These are phyloP conservation scores for Agrochola litura DNA, from an alignment of 2,888 invertebrate genomes.

Conservation along the genomic window DNA sequence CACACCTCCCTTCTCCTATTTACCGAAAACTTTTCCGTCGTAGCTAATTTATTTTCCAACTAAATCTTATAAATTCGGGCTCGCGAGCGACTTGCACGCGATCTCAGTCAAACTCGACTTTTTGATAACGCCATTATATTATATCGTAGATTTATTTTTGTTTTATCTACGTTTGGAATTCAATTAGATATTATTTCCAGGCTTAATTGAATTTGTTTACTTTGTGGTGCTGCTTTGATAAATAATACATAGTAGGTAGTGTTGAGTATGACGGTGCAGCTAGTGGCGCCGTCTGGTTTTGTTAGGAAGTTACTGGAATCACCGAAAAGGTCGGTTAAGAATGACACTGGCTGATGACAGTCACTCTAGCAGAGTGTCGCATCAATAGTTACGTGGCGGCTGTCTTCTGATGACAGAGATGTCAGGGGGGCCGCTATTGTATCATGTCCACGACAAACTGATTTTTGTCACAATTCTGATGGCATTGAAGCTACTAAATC, in stretches of 20 bases:
- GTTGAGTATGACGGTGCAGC: background rate
- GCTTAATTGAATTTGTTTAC: constrained; percentile 44
- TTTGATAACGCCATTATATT: constrained; percentile 86
- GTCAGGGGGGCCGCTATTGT: no score
- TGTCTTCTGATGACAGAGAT: no score
- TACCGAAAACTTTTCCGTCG: constrained; percentile 88
- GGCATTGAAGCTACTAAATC: no score
- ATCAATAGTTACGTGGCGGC: no score
- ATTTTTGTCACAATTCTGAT: no score
- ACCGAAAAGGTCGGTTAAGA: no score
- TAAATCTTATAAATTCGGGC: constrained; percentile 88
- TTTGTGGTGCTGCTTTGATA: background rate
- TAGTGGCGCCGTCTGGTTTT: no score
- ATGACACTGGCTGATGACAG: no score
- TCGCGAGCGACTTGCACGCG: constrained; percentile 86
- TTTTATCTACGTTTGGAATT: constrained; percentile 72
- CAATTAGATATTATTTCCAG: constrained; percentile 53
- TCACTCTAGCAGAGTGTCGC: no score
- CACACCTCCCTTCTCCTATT: constrained; percentile 79
- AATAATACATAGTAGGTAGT: background rate
- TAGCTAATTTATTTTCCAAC: constrained; percentile 89
- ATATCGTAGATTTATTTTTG: constrained; percentile 75
- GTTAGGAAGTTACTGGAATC: no score
- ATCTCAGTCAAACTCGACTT: constrained; percentile 86
- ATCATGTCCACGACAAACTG: no score